Evolutionary conservation across 2,888 invertebrate species (phyloP).

Genomic region (Ichneumoninae sp.): DNA sequence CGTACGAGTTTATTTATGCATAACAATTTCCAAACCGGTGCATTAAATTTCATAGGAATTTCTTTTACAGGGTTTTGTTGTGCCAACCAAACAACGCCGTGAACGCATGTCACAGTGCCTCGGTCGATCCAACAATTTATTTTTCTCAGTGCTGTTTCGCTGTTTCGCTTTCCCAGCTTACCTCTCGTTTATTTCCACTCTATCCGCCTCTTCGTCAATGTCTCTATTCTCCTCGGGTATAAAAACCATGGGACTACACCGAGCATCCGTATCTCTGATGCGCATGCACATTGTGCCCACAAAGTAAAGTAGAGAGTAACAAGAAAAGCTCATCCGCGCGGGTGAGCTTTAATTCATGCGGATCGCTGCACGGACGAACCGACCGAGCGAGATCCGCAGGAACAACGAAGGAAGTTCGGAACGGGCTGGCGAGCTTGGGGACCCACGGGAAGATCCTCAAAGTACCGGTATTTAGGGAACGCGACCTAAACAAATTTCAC

Average conservation of each 20-base stretch:
- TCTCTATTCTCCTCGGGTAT: conserved; percentile 14
- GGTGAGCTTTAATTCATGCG: conserved; percentile 65
- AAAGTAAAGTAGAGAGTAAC: neutral
- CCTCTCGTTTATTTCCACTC: neutral
- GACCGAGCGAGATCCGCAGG: neutral
- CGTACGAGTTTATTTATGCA: too few relatives aligned
- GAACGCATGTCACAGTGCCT: too few relatives aligned
- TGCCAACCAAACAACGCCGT: too few relatives aligned
- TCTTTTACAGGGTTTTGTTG: too few relatives aligned
- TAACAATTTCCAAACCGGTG: too few relatives aligned
- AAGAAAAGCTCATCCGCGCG: conserved; percentile 75
- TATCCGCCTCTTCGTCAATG: conserved; percentile 13
- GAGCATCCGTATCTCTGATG: neutral
- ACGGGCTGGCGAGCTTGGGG: neutral
- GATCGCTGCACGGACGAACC: conserved; percentile 40
- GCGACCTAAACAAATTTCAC: conserved; percentile 53
- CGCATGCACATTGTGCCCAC: neutral
- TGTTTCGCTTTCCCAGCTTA: conserved; percentile 3
- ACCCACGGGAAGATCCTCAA: conserved; percentile 35
- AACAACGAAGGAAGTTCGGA: neutral
- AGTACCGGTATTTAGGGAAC: conserved; percentile 45
- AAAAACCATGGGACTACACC: neutral
- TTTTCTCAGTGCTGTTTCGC: conserved; percentile 21
- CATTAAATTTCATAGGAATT: too few relatives aligned
- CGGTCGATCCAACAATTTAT: neutral